These are phyloP conservation scores for Portevinia maculata DNA, from an alignment of 2,888 invertebrate species.

Conservation along the genomic window DNA sequence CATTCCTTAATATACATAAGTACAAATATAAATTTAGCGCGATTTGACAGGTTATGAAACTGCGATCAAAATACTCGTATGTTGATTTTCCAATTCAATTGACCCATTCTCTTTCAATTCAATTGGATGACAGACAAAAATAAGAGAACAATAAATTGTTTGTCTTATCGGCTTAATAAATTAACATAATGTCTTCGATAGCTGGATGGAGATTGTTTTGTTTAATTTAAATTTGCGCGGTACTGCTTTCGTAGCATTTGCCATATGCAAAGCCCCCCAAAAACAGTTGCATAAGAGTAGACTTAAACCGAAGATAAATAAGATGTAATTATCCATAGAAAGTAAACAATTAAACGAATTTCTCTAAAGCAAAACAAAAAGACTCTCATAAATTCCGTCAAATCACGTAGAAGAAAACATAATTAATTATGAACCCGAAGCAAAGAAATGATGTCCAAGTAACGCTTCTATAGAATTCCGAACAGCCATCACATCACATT, in stretches of 20 bases:
- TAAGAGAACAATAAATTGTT: not conserved
- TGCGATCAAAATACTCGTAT: too few relatives aligned
- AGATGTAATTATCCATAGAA: not conserved
- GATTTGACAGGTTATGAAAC: too few relatives aligned
- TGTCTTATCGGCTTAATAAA: not conserved
- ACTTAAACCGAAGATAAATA: not conserved
- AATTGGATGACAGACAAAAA: not conserved
- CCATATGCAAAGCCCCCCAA: slow-evolving; percentile 28
- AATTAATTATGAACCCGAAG: slow-evolving; percentile 14
- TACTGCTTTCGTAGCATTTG: not conserved
- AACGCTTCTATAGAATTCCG: slow-evolving; percentile 15
- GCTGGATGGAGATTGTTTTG: not conserved
- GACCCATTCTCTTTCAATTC: not conserved
- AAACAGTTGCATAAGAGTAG: slow-evolving; percentile 2
- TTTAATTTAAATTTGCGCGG: not conserved
- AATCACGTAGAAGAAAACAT: slow-evolving; percentile 18
- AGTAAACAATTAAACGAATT: slow-evolving; percentile 5
- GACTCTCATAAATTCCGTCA: slow-evolving; percentile 3
- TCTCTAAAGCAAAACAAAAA: slow-evolving; percentile 5
- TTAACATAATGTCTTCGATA: not conserved
- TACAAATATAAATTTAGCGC: too few relatives aligned
- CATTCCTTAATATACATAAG: too few relatives aligned
- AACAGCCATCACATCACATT: not conserved
- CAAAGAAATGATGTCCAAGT: not conserved
- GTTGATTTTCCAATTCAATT: not conserved